Conservation (phyloP, 2,113 vertebrate species). For the Bufo bufo region DNA sequence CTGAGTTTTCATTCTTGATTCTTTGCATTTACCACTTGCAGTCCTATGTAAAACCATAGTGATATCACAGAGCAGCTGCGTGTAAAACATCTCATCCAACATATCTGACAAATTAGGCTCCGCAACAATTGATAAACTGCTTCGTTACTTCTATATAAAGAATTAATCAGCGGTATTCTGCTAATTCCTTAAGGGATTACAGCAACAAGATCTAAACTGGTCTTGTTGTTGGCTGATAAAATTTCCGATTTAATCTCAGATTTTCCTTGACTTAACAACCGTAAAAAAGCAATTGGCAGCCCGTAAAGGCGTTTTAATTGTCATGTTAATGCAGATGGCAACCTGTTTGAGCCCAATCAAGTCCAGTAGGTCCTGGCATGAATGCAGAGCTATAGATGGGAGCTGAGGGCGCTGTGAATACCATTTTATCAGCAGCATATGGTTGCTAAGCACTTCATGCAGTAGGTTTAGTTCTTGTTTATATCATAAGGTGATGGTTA, state of each 20-base stretch:
- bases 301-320: neutral
- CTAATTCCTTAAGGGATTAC: neutral
- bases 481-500: conserved; percentile 1
- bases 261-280: neutral
- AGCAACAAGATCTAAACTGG: neutral
- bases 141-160: neutral
- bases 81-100: neutral
- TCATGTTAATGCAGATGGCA: neutral
- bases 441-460: conserved; percentile 4
- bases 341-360: conserved; percentile 16
- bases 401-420: neutral
- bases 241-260: neutral
- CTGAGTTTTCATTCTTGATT: neutral
- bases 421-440: conserved; percentile 5
- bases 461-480: neutral
- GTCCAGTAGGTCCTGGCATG: neutral
- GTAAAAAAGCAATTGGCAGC: neutral
- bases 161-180: neutral
- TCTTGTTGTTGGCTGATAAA: neutral
- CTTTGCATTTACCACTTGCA: neutral
- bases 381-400: neutral
- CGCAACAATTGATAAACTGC: neutral
- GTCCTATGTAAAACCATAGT: too few species aligned
- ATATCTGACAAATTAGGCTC: too few species aligned
- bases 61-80: neutral